These are phyloP conservation scores for Baronia brevicornis DNA, from an alignment of 2,888 invertebrate species.

Conservation along the genomic window DNA sequence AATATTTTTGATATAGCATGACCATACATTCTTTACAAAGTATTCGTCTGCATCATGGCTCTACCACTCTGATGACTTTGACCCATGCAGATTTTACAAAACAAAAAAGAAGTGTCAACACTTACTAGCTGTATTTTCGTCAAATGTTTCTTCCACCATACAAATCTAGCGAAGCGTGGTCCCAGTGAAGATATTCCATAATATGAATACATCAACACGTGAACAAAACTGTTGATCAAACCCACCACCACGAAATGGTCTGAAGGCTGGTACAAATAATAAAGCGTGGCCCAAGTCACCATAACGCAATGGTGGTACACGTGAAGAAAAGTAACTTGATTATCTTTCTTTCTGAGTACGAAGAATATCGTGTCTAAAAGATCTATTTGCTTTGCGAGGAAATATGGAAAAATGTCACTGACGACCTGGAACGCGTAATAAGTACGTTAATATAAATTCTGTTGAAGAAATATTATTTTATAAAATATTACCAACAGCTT, in stretches of 20 bases:
- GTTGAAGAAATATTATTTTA: background rate
- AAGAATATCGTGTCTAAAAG: slow-evolving; percentile 90
- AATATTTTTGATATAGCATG: no score
- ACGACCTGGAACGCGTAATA: slow-evolving; percentile 37
- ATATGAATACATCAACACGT: slow-evolving; percentile 88
- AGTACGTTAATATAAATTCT: slow-evolving; percentile 1
- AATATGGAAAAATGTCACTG: slow-evolving; percentile 79
- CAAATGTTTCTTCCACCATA: slow-evolving; percentile 93
- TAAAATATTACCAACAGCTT: slow-evolving; percentile 31
- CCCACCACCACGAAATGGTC: slow-evolving; percentile 86
- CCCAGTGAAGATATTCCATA: slow-evolving; percentile 86
- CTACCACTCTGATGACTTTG: no score
- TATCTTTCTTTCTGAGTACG: slow-evolving; percentile 84
- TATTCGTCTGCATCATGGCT: no score
- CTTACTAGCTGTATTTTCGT: slow-evolving; percentile 86
- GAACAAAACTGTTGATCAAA: slow-evolving; percentile 84
- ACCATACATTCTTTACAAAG: no score
- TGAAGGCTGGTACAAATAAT: slow-evolving; percentile 83
- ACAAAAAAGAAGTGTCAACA: slow-evolving; percentile 15
- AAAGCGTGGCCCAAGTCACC: slow-evolving; percentile 86
- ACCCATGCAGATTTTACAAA: no score
- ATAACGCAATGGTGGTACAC: slow-evolving; percentile 90
- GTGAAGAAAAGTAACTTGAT: slow-evolving; percentile 91
- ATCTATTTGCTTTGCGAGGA: slow-evolving; percentile 86
- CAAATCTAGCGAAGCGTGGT: slow-evolving; percentile 81